Evolutionary conservation across 2,797 vertebrate species (phyloP).

Genomic region (Schizothorax lantsangensis): DNA sequence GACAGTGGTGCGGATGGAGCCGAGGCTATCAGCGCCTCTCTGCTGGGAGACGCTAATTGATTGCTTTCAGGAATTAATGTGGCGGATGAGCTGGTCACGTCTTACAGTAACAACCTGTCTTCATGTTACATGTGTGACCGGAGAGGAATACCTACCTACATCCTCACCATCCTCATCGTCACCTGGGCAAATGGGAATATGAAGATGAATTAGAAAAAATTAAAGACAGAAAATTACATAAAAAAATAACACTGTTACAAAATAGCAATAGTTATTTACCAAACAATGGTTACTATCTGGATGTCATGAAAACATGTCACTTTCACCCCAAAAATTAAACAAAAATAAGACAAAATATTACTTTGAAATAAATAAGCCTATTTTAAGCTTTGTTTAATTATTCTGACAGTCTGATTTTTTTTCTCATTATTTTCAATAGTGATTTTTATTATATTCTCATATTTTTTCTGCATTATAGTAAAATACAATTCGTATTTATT

Average conservation of each 20-base stretch:
- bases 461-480: background rate
- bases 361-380: background rate
- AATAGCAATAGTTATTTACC: background rate
- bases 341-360: background rate
- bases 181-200: constrained; percentile 54
- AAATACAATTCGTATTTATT: background rate
- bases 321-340: background rate
- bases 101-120: constrained; percentile 56
- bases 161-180: constrained; percentile 65
- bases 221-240: background rate
- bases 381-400: background rate
- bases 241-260: background rate
- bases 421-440: background rate
- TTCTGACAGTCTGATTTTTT: background rate
- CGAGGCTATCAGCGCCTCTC: constrained; percentile 70
- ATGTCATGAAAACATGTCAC: background rate
- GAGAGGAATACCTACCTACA: constrained; percentile 62
- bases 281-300: background rate
- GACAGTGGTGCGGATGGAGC: constrained; percentile 58
- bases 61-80: constrained; percentile 76
- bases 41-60: constrained; percentile 74
- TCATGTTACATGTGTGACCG: constrained; percentile 24
- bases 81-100: constrained; percentile 44
- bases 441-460: background rate
- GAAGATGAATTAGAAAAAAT: background rate